Base-by-base conservation (phyloP, 2,888 invertebrate species). In the Protonemura montana region DNA sequence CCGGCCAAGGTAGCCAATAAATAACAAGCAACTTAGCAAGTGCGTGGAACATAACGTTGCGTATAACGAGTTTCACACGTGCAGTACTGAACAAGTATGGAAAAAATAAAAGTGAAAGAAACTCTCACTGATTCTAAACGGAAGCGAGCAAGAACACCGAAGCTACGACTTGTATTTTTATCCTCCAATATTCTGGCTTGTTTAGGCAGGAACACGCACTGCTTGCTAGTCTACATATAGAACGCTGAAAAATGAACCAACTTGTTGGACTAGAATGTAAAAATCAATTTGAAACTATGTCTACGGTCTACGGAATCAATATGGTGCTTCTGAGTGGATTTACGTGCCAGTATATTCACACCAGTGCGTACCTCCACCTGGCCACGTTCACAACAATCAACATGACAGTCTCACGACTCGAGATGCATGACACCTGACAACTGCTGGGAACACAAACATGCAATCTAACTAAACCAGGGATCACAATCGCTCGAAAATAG, bases 191-290 rank as follows among this genome's bases (percentile, higher is more conserved):
- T n/a, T n/a, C n/a, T n/a, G n/a, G n/a, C n/a, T n/a, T n/a, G n/a
- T n/a, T n/a, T n/a, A n/a, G n/a, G n/a, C n/a, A n/a, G n/a, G n/a
- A n/a, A n/a, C n/a, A n/a, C n/a, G n/a, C n/a, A n/a, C n/a, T n/a
- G n/a, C n/a, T n/a, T n/a, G n/a, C n/a, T n/a, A n/a, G n/a, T n/a
- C 35, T 35, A 35, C 35, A 35, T 35, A 35, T 35, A 35, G 3
- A n/a, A 35, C 35, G 35, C 10, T 59, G 59, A 21, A 59, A 59
- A 59, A 2, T 59, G 59, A 59, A 13, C 21, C 59, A 21, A 59
- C 59, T 59, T 59, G 59, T 59, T 59, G 59, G 59, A 59, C 59
- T 59, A 59, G 59, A 59, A 59, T 2, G 59, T 59, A 59, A 59
- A 59, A 59, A 59, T 59, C 59, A 59, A 59, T 59, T 59, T 59